A percentile compares a stretch with the other conserved stretches of the same genome.
Evolutionary conservation across 2,113 vertebrate genomes (phyloP).

Genomic region (Platysteira castanea): DNA sequence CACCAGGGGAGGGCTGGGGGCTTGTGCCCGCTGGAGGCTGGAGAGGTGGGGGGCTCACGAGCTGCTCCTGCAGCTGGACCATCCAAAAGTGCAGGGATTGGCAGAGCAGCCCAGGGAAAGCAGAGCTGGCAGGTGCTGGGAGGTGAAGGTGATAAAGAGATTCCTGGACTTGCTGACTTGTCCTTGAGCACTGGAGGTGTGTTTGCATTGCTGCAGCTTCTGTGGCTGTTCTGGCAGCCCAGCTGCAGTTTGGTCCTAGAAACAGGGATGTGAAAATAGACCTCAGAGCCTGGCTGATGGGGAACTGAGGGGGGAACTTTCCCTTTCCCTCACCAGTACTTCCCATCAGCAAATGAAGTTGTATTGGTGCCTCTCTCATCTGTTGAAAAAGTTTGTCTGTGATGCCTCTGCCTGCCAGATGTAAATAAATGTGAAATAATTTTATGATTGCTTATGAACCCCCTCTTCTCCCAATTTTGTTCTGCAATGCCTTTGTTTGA

Average conservation of each 20-base stretch:
- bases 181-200: background rate
- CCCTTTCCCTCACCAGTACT: background rate
- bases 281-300: background rate
- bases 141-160: background rate
- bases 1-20: background rate
- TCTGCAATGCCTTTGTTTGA: background rate
- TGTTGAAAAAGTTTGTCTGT: background rate
- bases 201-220: background rate
- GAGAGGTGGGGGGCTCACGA: background rate
- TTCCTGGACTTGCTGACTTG: background rate
- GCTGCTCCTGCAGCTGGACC: background rate
- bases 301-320: background rate
- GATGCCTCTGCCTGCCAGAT: background rate
- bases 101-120: background rate
- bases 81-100: background rate
- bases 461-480: rapidly evolving
- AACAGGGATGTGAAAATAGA: background rate
- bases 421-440: background rate
- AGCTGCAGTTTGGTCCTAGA: background rate
- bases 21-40: background rate
- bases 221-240: background rate
- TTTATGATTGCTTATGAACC: background rate
- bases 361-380: background rate
- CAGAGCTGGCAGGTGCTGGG: background rate
- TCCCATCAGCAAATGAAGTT: background rate